These are phyloP conservation scores for Phrynocephalus vlangalii DNA, from an alignment of 2,797 vertebrate genomes.

Conservation along the genomic window DNA sequence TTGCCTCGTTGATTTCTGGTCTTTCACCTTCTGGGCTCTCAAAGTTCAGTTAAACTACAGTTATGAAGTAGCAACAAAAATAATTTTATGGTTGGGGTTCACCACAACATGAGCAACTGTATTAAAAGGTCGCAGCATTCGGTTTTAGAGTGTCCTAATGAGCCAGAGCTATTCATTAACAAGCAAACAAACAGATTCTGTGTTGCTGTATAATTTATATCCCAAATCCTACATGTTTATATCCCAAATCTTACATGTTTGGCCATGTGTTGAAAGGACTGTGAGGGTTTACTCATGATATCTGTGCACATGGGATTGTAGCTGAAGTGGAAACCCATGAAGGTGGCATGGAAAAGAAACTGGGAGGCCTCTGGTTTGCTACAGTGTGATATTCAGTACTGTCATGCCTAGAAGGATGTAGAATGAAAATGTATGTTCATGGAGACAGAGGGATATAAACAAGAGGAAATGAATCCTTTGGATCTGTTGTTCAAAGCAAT, in stretches of 20 bases:
- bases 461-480: neutral
- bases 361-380: neutral
- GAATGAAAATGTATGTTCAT: constrained; percentile 33
- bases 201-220: neutral
- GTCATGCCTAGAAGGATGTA: constrained; percentile 42
- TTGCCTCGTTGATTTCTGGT: too few species aligned
- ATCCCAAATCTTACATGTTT: neutral
- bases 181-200: neutral
- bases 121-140: too few species aligned
- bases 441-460: constrained; percentile 36
- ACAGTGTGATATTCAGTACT: constrained; percentile 31
- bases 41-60: too few species aligned
- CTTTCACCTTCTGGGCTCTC: too few species aligned
- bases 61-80: too few species aligned
- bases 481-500: constrained; percentile 36
- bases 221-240: neutral
- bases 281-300: neutral
- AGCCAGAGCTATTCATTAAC: neutral
- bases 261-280: too few species aligned
- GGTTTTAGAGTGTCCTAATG: neutral
- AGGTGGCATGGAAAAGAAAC: neutral
- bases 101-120: too few species aligned
- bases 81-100: too few species aligned
- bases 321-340: neutral
- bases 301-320: neutral